phyloP scores from a whole-genome alignment of 2,113 vertebrate genomes.

The Mustelus asterias region DNA sequence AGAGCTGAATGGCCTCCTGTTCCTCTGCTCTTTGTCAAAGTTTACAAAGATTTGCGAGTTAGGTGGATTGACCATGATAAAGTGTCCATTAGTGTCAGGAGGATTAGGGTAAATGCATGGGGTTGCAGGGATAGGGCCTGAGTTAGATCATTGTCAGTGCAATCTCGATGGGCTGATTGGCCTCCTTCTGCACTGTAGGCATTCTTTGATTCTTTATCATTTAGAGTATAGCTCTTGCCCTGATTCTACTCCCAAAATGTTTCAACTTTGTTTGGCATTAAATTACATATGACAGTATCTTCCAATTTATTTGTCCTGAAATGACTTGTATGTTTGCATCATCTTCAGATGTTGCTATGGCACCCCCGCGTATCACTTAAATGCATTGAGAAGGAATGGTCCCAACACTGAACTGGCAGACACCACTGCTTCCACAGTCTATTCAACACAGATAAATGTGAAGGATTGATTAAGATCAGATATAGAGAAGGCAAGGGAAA shows the following conservation, averaged over 20 bases:
- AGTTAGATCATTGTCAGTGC: too few species aligned
- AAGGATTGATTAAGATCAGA: neutral
- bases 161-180: too few species aligned
- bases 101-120: too few species aligned
- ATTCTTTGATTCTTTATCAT: neutral
- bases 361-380: neutral
- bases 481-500: neutral
- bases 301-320: neutral
- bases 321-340: neutral
- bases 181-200: too few species aligned
- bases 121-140: too few species aligned
- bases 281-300: neutral
- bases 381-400: neutral
- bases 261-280: neutral
- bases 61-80: too few species aligned
- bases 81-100: too few species aligned
- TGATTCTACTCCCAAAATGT: neutral
- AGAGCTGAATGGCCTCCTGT: neutral
- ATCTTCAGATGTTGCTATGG: neutral
- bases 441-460: neutral
- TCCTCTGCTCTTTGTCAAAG: neutral
- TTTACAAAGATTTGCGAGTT: too few species aligned
- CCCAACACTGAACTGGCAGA: neutral
- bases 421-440: too few species aligned
- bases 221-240: neutral